phyloP scores from a whole-genome alignment of 2,113 vertebrate genomes.

The Percina caprodes region DNA sequence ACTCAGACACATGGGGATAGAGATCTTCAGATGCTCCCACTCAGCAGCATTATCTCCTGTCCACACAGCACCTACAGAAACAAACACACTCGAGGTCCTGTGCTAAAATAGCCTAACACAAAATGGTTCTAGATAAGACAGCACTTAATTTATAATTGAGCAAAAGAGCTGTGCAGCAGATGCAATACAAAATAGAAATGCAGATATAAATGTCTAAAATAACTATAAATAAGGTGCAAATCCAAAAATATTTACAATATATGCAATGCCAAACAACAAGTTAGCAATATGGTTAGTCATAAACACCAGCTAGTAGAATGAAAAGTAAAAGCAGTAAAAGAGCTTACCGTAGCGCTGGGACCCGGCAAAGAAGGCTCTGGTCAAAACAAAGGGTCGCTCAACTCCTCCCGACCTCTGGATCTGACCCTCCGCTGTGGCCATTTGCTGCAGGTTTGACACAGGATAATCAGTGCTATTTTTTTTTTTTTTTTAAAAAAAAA shows the following conservation, averaged over 20 bases:
- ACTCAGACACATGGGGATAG: slow-evolving; percentile 93
- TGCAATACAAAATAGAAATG: neutral
- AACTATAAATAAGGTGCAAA: neutral
- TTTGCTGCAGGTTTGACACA: slow-evolving; percentile 83
- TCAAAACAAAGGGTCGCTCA: slow-evolving; percentile 91
- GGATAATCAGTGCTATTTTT: neutral
- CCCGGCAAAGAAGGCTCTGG: slow-evolving; percentile 91
- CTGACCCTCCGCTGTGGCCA: slow-evolving; percentile 89
- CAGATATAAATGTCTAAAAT: neutral
- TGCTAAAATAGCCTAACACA: neutral
- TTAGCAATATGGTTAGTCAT: no score
- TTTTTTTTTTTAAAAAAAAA: neutral
- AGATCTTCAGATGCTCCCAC: slow-evolving; percentile 92
- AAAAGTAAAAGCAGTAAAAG: neutral
- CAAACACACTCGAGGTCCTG: slow-evolving; percentile 2
- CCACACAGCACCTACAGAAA: slow-evolving; percentile 89
- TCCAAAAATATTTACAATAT: neutral
- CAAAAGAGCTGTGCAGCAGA: neutral
- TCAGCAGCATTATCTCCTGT: slow-evolving; percentile 93
- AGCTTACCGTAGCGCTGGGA: slow-evolving; percentile 91
- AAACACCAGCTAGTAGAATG: no score
- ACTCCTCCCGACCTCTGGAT: slow-evolving; percentile 88
- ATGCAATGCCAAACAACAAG: neutral
- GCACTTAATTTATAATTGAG: neutral
- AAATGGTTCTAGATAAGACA: neutral